Evolutionary conservation across 2,888 invertebrate genomes (phyloP).

Genomic region (Tinea trinotella): DNA sequence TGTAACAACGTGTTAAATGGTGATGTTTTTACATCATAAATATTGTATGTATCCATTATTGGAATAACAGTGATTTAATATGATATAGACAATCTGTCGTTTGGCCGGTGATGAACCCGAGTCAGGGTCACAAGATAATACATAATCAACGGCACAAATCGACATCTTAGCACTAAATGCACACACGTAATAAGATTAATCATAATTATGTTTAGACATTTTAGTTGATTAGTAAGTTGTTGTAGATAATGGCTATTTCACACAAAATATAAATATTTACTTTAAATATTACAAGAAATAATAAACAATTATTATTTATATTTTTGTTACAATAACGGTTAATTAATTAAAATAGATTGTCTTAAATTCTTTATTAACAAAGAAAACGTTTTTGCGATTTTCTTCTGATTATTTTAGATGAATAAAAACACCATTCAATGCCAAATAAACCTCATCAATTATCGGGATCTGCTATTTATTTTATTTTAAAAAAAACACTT

Average conservation of each 20-base stretch:
- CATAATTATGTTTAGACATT: background rate
- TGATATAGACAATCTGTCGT: slow-evolving; percentile 18
- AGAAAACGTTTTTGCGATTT: too few species aligned
- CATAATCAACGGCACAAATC: slow-evolving; percentile 4
- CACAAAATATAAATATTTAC: slow-evolving; percentile 2
- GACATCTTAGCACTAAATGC: slow-evolving; percentile 6
- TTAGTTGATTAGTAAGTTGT: slow-evolving; percentile 1
- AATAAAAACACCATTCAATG: too few species aligned
- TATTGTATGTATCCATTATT: slow-evolving; percentile 1
- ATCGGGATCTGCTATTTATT: too few species aligned
- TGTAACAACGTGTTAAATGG: slow-evolving; percentile 1
- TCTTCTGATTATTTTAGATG: too few species aligned
- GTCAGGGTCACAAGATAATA: slow-evolving; percentile 16
- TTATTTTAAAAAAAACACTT: too few species aligned
- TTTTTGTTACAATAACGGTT: too few species aligned
- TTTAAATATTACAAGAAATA: background rate
- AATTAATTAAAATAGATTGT: too few species aligned
- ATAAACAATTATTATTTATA: too few species aligned
- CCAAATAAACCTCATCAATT: too few species aligned
- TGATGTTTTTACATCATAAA: slow-evolving; percentile 12
- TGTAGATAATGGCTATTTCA: background rate
- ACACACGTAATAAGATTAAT: background rate
- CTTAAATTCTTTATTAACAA: too few species aligned
- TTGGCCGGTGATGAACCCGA: slow-evolving; percentile 16
- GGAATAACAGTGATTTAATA: slow-evolving; percentile 14